Conservation (phyloP, 2,888 invertebrate species). For the Enoplolaimus lenunculus region DNA sequence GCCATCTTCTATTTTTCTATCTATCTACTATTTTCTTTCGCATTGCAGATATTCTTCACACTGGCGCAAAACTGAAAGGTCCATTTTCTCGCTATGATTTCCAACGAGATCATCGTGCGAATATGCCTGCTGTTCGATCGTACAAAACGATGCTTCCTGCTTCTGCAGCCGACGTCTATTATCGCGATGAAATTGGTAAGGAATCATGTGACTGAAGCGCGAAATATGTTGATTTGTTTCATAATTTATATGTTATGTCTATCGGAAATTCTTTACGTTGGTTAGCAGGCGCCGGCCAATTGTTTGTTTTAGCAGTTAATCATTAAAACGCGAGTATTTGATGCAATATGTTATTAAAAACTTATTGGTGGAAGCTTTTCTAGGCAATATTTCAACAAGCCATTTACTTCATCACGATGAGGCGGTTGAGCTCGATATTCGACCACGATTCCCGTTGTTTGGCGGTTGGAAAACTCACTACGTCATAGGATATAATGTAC, state of each 20-base stretch:
- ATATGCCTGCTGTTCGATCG: constrained; percentile 68
- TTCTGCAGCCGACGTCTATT: constrained; percentile 85
- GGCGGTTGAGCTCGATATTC: constrained; percentile 81
- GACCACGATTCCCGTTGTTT: constrained; percentile 89
- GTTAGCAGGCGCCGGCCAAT: too few relatives aligned
- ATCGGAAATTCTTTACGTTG: too few relatives aligned
- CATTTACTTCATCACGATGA: constrained; percentile 73
- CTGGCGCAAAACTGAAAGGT: constrained; percentile 71
- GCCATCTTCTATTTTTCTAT: too few relatives aligned
- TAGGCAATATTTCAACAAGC: constrained; percentile 82
- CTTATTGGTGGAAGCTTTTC: too few relatives aligned
- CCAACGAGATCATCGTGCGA: constrained; percentile 71
- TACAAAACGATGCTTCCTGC: constrained; percentile 64
- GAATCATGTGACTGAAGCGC: too few relatives aligned
- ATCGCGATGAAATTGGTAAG: constrained; percentile 93
- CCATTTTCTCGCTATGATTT: constrained; percentile 84
- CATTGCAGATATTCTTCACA: constrained; percentile 60
- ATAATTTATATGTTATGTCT: too few relatives aligned
- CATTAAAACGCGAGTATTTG: too few relatives aligned
- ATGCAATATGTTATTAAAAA: too few relatives aligned
- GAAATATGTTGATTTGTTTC: too few relatives aligned
- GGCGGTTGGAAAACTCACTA: constrained; percentile 99
- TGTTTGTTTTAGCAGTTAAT: too few relatives aligned
- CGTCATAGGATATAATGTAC: constrained; percentile 86
- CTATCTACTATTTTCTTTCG: neutral